A percentile compares a stretch with the other conserved stretches of the same genome.
These are phyloP conservation scores for Leptinotarsa undecemlineata DNA, from an alignment of 1,140 invertebrate genomes.

Conservation along the genomic window DNA sequence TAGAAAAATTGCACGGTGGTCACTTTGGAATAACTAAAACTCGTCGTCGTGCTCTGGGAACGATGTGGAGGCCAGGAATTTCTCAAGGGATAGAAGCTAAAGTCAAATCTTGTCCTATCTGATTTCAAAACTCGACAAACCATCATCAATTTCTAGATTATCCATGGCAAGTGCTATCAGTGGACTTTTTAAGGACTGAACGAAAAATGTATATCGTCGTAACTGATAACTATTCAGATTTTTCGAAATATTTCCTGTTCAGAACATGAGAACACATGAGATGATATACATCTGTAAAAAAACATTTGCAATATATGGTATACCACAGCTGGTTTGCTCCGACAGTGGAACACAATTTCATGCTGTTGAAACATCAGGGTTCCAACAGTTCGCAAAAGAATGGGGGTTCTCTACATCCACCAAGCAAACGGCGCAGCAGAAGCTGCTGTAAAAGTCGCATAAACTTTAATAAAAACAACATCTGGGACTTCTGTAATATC, in stretches of 20 bases:
- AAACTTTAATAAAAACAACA: background rate
- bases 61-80: background rate
- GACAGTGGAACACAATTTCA: background rate
- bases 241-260: background rate
- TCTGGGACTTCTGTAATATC: background rate
- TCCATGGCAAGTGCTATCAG: background rate
- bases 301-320: background rate
- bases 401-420: background rate
- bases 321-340: background rate
- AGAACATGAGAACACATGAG: background rate
- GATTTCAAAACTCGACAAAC: background rate
- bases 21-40: background rate
- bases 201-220: background rate
- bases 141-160: background rate
- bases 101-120: background rate
- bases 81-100: background rate
- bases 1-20: background rate
- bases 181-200: background rate
- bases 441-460: background rate
- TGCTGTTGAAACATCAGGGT: background rate
- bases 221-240: background rate
- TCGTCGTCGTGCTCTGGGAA: background rate
- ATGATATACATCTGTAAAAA: background rate
- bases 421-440: background rate
- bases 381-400: background rate